A percentile compares a stretch with the other conserved stretches of the same genome.
Evolutionary conservation across 2,888 invertebrate genomes (phyloP).

Genomic region (Patella depressa): DNA sequence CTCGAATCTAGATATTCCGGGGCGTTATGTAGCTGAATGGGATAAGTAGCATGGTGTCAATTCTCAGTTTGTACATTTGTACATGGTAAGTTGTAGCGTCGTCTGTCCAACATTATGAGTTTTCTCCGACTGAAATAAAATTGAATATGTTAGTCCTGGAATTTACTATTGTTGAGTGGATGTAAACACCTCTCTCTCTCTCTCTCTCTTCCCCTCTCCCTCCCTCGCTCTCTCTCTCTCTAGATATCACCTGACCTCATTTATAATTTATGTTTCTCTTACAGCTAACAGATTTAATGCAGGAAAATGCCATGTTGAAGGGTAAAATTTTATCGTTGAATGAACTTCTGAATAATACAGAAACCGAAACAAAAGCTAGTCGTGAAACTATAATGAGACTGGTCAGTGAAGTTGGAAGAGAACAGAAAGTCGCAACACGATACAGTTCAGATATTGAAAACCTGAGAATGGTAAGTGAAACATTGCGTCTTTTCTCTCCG

Average conservation of each 20-base stretch:
- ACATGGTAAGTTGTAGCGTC: too few species aligned
- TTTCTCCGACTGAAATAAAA: too few species aligned
- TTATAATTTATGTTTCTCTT: background rate
- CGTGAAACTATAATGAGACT: slow-evolving; percentile 71
- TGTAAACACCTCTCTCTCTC: too few species aligned
- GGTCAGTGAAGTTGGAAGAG: slow-evolving; percentile 63
- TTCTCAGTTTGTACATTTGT: too few species aligned
- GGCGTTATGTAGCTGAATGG: too few species aligned
- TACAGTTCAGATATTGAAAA: slow-evolving; percentile 61
- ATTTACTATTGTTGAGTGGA: too few species aligned
- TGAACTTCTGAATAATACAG: slow-evolving; percentile 64
- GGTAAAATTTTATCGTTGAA: slow-evolving; percentile 66
- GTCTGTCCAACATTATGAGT: too few species aligned
- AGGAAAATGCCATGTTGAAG: slow-evolving; percentile 68
- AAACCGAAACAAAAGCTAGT: slow-evolving; percentile 69
- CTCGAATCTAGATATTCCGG: background rate
- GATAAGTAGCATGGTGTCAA: too few species aligned
- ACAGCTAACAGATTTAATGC: slow-evolving; percentile 63
- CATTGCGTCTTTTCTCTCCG: background rate
- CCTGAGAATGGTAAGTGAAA: slow-evolving; percentile 57
- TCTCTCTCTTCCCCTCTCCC: too few species aligned
- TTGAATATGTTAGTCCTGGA: too few species aligned
- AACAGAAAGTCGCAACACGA: slow-evolving; percentile 61
- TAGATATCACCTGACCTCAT: too few species aligned
- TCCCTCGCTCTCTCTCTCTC: too few species aligned